Base-by-base conservation (phyloP, 1,140 invertebrate species). In the Drosophila carrolli region DNA sequence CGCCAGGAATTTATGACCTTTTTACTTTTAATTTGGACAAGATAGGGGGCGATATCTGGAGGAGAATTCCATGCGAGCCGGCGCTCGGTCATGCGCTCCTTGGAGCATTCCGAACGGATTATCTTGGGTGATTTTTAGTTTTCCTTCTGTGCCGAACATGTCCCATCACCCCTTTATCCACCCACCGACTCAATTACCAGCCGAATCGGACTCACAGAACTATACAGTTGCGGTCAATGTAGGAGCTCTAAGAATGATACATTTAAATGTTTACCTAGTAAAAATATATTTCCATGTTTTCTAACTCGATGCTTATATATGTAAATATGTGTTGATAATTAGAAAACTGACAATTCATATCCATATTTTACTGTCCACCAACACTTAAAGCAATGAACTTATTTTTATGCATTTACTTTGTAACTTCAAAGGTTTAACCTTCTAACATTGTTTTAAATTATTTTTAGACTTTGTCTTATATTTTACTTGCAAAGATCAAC, bases 1-100 rank as follows among this genome's bases (percentile, higher is more conserved):
- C 51, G 23, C 14, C 46, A 47, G 72, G 78, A 76, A 81, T 76
- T 79, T 67, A 71, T 81, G 78, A 81, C 78, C 78, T 81, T 81
- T 78, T 66, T 54, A 71, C 60, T 81, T 81, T 81, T 81, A 81
- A 81, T 81, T 81, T 67, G 66, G 63, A 37, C 60, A 50, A 32
- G 50, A 23, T n/a, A 32, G 29, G 56, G n/a, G 29, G 37, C 61
- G 37, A 32, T 44, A 29, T 53, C 32, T 35, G 14, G 5, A 16
- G 29, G 50, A 5, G 50, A 29, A 53, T 59, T 48, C 32, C 57
- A 53, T 65, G 53, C 32, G 19, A 32, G 32, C 29, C 54, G 47
- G 40, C 19, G 35, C 29, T 32, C 10, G 67, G 37, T 40, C 71
- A 48, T 61, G 41, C 27, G 47, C 68, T 59, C 72, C 71, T 29